A percentile compares a stretch with the other conserved stretches of the same genome.
Evolutionary conservation across 2,113 vertebrate species (phyloP).

Genomic region (Lagopus leucura): DNA sequence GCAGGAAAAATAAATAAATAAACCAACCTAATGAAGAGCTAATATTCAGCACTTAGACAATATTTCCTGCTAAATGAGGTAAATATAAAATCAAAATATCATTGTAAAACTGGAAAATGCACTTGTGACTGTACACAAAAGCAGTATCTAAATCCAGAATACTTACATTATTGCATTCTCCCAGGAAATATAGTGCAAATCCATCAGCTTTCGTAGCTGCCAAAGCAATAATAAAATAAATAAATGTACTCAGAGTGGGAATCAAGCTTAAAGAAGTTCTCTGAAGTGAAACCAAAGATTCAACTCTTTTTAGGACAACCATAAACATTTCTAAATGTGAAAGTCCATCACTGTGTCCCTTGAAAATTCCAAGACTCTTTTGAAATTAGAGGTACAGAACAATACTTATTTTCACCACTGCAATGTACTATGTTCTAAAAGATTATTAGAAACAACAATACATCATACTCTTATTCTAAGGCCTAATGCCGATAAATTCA

Average conservation of each 20-base stretch:
- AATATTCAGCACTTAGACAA: neutral
- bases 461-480: neutral
- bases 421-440: neutral
- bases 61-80: neutral
- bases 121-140: slow-evolving; percentile 14
- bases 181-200: slow-evolving; percentile 99
- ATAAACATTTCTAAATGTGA: neutral
- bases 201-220: slow-evolving; percentile 98
- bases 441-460: neutral
- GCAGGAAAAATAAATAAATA: neutral
- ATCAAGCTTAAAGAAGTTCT: neutral
- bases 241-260: slow-evolving; percentile 45
- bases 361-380: neutral
- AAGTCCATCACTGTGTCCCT: neutral
- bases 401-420: neutral
- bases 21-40: neutral
- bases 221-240: slow-evolving; percentile 72
- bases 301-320: neutral
- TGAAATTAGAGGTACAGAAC: neutral
- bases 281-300: neutral
- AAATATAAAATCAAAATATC: neutral
- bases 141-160: slow-evolving; percentile 23
- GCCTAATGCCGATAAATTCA: neutral
- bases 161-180: slow-evolving; percentile 99
- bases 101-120: neutral